Conservation (phyloP, 2,888 invertebrate species). For the Diabrotica balteata region DNA sequence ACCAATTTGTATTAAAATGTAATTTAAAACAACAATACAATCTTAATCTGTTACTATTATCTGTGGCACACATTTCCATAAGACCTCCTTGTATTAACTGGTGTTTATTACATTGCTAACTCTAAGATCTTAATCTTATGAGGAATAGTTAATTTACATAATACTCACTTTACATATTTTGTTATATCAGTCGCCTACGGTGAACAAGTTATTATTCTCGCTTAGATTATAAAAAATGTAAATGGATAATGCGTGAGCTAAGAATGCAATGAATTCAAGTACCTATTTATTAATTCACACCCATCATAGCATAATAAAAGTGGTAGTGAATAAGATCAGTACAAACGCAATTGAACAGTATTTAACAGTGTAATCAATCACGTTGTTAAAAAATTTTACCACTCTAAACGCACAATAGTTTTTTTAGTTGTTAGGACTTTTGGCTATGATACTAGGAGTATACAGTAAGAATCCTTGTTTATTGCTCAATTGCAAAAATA, state of each 20-base stretch:
- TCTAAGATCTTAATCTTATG: constrained; percentile 20
- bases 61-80: neutral
- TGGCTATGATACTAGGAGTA: too few species aligned
- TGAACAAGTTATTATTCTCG: constrained; percentile 3
- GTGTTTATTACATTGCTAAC: constrained; percentile 16
- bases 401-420: too few species aligned
- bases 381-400: too few species aligned
- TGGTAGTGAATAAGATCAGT: too few species aligned
- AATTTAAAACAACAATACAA: neutral
- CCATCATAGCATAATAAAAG: too few species aligned
- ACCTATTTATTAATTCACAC: neutral
- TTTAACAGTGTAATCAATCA: too few species aligned
- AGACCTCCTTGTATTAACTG: constrained; percentile 11
- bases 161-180: constrained; percentile 12
- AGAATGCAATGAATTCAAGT: neutral
- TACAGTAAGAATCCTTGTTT: too few species aligned
- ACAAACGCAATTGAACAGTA: too few species aligned
- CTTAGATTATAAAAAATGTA: constrained; percentile 1
- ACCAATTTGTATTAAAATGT: neutral
- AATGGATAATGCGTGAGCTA: neutral
- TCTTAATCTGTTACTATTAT: neutral
- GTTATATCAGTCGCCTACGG: constrained; percentile 8
- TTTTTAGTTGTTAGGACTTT: too few species aligned
- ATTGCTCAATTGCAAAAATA: too few species aligned
- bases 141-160: constrained; percentile 24